These are phyloP conservation scores for Hestina assimilis DNA, from an alignment of 1,140 invertebrate species.

Conservation along the genomic window DNA sequence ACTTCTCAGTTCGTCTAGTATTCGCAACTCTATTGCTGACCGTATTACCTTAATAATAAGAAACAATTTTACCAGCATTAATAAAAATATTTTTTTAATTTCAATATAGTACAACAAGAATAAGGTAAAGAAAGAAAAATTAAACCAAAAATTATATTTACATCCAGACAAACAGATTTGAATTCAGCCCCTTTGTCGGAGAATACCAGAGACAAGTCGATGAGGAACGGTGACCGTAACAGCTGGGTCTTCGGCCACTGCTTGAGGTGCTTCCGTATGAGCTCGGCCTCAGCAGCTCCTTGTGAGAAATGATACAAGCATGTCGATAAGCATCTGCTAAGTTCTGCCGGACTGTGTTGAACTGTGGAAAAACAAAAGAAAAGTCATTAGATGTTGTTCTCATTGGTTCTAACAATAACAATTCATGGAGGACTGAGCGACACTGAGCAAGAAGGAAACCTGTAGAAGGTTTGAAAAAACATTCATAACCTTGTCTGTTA, in stretches of 20 bases:
- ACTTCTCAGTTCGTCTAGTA: constrained; percentile 38
- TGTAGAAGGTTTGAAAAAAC: too few species aligned
- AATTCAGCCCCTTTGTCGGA: constrained; percentile 55
- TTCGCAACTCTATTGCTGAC: constrained; percentile 46
- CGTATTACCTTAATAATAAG: constrained; percentile 45
- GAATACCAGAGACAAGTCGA: constrained; percentile 53
- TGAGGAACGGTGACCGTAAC: constrained; percentile 45
- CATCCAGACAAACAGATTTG: constrained; percentile 54
- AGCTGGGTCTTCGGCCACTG: constrained; percentile 55
- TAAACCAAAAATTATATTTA: constrained; percentile 29
- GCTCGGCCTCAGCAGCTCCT: constrained; percentile 45
- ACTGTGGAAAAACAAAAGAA: constrained; percentile 31
- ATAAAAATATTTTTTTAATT: too few species aligned
- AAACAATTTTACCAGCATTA: neutral
- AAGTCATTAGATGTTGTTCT: too few species aligned
- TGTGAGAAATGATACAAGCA: constrained; percentile 56
- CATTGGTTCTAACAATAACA: too few species aligned
- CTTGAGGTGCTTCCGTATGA: constrained; percentile 47
- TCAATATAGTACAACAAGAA: neutral
- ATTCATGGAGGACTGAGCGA: too few species aligned
- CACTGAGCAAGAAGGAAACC: too few species aligned
- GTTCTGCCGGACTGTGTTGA: constrained; percentile 45
- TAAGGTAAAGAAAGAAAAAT: too few species aligned
- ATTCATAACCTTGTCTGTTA: too few species aligned
- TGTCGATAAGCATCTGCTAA: constrained; percentile 54